A percentile compares a stretch with the other conserved stretches of the same genome.
These are phyloP conservation scores for Dolichotis patagonum DNA, from an alignment of 2,113 vertebrate species.

Conservation along the genomic window DNA sequence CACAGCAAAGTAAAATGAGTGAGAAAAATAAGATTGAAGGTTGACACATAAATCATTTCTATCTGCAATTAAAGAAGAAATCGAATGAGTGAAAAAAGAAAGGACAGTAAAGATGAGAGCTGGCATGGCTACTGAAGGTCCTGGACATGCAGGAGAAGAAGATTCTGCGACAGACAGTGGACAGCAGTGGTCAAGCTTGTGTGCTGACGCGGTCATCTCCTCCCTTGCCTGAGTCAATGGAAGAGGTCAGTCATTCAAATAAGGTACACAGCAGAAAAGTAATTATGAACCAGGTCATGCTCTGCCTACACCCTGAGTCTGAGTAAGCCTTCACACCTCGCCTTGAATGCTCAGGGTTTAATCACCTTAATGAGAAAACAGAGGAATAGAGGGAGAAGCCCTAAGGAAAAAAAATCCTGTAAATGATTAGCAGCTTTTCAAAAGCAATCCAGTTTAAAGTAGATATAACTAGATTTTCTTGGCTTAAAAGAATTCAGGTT, in stretches of 20 bases:
- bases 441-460: neutral
- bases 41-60: neutral
- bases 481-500: neutral
- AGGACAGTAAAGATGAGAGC: neutral
- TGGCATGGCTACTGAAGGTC: too few species aligned
- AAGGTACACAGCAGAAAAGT: neutral
- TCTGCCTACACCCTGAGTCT: neutral
- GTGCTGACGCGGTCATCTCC: fast-evolving
- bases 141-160: neutral
- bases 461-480: neutral
- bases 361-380: neutral
- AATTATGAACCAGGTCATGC: neutral
- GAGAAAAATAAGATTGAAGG: neutral
- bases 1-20: neutral
- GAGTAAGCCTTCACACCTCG: neutral
- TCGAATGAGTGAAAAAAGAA: neutral
- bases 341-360: neutral
- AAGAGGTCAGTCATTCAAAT: neutral
- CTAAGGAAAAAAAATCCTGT: neutral
- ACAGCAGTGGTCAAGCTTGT: neutral
- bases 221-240: neutral
- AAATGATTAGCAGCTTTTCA: neutral
- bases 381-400: neutral
- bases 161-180: too few species aligned
- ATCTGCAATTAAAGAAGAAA: neutral